Evolutionary conservation across 2,888 invertebrate species (phyloP), one percentile per base, ranked within the genome.

Genomic region (Reticulitermes lucifugus): DNA sequence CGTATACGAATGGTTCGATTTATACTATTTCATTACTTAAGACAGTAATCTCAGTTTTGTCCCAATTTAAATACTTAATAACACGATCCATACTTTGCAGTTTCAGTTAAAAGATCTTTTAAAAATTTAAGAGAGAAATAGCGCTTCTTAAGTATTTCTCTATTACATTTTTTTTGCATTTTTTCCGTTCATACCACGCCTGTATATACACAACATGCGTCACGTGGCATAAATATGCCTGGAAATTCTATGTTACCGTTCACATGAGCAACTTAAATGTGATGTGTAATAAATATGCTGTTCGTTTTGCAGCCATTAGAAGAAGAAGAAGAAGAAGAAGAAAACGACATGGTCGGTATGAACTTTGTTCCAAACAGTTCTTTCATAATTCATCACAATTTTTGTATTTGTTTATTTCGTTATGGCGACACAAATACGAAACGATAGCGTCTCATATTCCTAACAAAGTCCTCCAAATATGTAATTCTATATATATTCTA

Each of bases 1-100:
- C 87, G 87, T 87, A 87, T 87, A 87, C 87, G 86, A 87, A 86
- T 86, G 86, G 81, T 82, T 84, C 71, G 60, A 55, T 79, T 83
- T 51, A 84, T 79, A 73, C 70, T 84, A 84, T 81, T 46, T 46
- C 41, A 70, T 81, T 75, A 80, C 59, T 35, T 77, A n/a, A 51
- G n/a, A 77, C 18, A 14, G 46, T 41, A 77, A n/a, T 46, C 46
- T 25, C 77, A 77, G 41, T n/a, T 4, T 9, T 77, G 21, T 77
- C 46, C 77, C 77, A 46, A 21, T 77, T 77, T 77, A n/a, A 46
- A 77, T 43, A 77, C 25, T 46, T 25, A 25, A 0, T 77, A 46
- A 46, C 77, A 77, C 43, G 60, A 65, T 51, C 41, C 46, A 35
- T 77, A 21, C 29, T n/a, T 14, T 73, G 70, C n/a, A 75, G 73